Evolutionary conservation across 2,797 vertebrate genomes (phyloP).

Genomic region (Anabas testudineus): DNA sequence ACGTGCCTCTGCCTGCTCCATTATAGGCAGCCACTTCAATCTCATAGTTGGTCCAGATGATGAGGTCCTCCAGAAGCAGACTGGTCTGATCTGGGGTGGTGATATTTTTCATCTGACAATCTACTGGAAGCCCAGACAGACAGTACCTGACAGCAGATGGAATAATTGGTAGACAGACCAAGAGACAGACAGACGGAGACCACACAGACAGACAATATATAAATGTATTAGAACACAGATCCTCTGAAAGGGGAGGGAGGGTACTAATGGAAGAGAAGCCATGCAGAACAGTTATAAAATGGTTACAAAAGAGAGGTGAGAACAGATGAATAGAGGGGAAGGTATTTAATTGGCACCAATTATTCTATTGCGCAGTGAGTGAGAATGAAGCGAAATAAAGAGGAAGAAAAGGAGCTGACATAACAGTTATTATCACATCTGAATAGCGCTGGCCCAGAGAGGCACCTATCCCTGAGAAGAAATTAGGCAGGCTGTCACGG

Average conservation of each 20-base stretch:
- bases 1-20: conserved; percentile 92
- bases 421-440: conserved; percentile 65
- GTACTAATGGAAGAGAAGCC: conserved; percentile 15
- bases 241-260: not conserved
- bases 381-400: conserved; percentile 50
- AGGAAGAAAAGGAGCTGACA: conserved; percentile 55
- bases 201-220: conserved; percentile 24
- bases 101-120: conserved; percentile 97
- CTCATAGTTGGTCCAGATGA: conserved; percentile 99
- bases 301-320: conserved; percentile 51
- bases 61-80: conserved; percentile 95
- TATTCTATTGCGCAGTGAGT: conserved; percentile 59
- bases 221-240: conserved; percentile 37
- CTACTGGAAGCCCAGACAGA: conserved; percentile 94
- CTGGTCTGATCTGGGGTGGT: conserved; percentile 92
- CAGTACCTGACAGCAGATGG: conserved; percentile 88
- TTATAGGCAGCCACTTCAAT: conserved; percentile 97
- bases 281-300: conserved; percentile 42
- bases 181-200: conserved; percentile 6
- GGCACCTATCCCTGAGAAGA: conserved; percentile 32
- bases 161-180: conserved; percentile 35
- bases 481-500: conserved; percentile 36
- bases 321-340: conserved; percentile 59
- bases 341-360: conserved; percentile 74
- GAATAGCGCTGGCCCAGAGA: conserved; percentile 50